These are phyloP conservation scores for Arge pagana DNA, from an alignment of 2,888 invertebrate species.

Conservation along the genomic window DNA sequence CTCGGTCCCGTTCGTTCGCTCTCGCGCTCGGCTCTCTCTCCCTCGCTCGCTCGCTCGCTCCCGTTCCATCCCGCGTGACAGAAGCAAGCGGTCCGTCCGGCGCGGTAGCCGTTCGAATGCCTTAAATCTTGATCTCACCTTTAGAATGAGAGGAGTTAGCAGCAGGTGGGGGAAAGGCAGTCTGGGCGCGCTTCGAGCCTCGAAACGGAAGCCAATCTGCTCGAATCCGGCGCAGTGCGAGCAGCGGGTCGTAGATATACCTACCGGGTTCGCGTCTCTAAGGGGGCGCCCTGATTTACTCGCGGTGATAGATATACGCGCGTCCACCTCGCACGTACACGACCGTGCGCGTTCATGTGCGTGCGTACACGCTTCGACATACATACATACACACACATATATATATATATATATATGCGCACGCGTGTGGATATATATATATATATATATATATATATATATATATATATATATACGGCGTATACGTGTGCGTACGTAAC, in stretches of 20 bases:
- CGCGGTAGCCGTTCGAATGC: conserved; percentile 38
- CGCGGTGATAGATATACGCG: too few relatives aligned
- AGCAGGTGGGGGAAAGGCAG: conserved; percentile 50
- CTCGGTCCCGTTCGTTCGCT: conserved; percentile 12
- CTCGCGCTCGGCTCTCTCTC: conserved; percentile 17
- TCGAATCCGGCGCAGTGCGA: conserved; percentile 57
- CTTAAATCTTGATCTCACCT: conserved; percentile 56
- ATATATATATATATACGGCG: too few relatives aligned
- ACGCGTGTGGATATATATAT: too few relatives aligned
- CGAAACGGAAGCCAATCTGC: conserved; percentile 56
- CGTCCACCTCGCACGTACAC: too few relatives aligned
- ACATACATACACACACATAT: too few relatives aligned
- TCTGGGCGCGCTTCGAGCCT: conserved; percentile 56
- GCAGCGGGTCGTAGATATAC: conserved; percentile 40
- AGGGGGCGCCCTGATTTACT: too few relatives aligned
- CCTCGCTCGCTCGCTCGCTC: conserved; percentile 9
- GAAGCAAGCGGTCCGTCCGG: conserved; percentile 30
- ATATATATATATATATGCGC: too few relatives aligned
- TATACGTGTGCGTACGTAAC: too few relatives aligned
- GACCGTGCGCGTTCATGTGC: too few relatives aligned
- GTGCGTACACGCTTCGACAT: too few relatives aligned
- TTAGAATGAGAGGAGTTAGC: conserved; percentile 35
- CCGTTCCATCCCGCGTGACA: conserved; percentile 16
- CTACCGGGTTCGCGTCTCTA: too few relatives aligned
- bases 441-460: too few relatives aligned